Evolutionary conservation across 2,113 vertebrate species (phyloP).

Genomic region (Xenotilapia longispinis): DNA sequence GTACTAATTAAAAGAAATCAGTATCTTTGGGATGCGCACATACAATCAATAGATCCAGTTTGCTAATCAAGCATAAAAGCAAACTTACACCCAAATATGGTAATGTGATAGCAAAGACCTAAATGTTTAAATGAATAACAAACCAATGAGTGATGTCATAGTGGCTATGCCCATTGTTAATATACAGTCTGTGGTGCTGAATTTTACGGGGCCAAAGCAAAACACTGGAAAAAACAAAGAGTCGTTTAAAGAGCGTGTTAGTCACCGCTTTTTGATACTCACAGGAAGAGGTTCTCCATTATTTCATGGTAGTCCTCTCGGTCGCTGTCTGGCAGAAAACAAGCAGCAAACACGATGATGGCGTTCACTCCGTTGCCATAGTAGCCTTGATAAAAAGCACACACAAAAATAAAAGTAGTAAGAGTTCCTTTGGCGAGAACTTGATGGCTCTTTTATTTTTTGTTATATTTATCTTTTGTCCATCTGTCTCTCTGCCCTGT

Average conservation of each 20-base stretch:
- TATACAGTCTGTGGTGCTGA: background rate
- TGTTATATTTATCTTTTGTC: conserved; percentile 15
- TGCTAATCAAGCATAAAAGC: background rate
- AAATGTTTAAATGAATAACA: background rate
- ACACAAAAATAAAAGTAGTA: conserved; percentile 12
- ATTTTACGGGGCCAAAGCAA: too few species aligned
- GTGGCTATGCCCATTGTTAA: background rate
- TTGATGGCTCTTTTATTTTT: conserved; percentile 1
- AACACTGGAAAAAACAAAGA: background rate
- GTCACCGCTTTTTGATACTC: conserved; percentile 59
- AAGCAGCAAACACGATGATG: conserved; percentile 98
- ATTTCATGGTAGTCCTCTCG: conserved; percentile 93
- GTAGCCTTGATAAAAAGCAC: conserved; percentile 78
- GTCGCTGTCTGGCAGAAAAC: conserved; percentile 96
- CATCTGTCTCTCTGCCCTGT: background rate
- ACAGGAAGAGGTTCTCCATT: conserved; percentile 99
- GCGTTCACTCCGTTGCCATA: conserved; percentile 88
- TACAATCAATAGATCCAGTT: background rate
- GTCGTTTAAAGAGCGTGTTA: background rate
- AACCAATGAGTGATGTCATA: background rate
- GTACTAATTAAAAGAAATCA: background rate
- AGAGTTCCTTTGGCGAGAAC: background rate
- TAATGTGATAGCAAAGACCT: background rate
- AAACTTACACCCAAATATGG: background rate
- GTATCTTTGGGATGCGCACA: background rate